These are phyloP conservation scores for Slavum lentiscoides DNA, from an alignment of 2,888 invertebrate genomes.

Conservation along the genomic window DNA sequence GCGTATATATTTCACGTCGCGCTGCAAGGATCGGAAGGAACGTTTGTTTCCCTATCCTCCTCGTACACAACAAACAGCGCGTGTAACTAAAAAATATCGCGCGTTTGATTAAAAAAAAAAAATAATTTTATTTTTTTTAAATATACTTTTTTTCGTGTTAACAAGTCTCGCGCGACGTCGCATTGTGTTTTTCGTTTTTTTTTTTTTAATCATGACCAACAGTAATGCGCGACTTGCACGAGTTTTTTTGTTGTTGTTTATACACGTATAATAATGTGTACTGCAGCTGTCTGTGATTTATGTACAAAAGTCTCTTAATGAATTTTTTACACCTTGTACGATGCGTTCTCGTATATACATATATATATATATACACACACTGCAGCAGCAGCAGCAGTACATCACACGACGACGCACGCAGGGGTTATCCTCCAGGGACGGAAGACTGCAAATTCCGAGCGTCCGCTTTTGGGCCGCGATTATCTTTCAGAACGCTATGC, in stretches of 20 bases:
- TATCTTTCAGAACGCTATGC: not conserved
- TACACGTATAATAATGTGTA: too few relatives aligned
- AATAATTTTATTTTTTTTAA: not conserved
- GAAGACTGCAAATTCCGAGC: not conserved
- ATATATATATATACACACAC: too few relatives aligned
- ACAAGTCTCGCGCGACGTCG: conserved; percentile 7
- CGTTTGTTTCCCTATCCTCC: not conserved
- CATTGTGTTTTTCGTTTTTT: conserved; percentile 15
- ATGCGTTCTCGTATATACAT: too few relatives aligned
- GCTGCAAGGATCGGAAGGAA: conserved; percentile 9
- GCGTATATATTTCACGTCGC: conserved; percentile 18
- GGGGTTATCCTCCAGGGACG: not conserved
- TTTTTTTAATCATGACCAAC: conserved; percentile 36
- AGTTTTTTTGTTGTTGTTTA: too few relatives aligned
- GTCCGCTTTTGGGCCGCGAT: not conserved
- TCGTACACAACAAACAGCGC: not conserved
- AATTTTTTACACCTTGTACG: conserved; percentile 28
- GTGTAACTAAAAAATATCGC: conserved; percentile 3
- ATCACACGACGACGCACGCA: not conserved
- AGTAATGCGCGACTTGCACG: not conserved
- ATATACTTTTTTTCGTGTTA: conserved; percentile 14
- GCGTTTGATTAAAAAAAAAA: conserved; percentile 43
- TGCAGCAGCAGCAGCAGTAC: not conserved
- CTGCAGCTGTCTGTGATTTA: not conserved
- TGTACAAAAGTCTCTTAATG: conserved; percentile 11